Percentiles rank a stretch among this genome's conserved stretches.
These are phyloP conservation scores for Desmophyllum pertusum DNA, from an alignment of 92 coral and sea anemone species.

Conservation along the genomic window DNA sequence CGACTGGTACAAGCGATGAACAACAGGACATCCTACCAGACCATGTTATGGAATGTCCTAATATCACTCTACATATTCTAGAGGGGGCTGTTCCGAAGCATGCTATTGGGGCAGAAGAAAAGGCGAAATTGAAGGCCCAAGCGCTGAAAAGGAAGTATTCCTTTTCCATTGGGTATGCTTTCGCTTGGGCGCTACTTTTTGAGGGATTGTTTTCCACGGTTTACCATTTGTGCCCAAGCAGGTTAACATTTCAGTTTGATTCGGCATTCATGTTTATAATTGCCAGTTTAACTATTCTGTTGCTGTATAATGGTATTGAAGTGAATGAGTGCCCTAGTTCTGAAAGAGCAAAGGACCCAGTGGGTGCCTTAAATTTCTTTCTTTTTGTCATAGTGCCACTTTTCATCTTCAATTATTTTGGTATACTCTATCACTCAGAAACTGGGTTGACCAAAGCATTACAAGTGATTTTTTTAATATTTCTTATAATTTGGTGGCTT, in stretches of 20 bases:
- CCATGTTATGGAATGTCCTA: neutral
- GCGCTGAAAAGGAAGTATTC: conserved; percentile 48
- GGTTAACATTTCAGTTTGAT: conserved; percentile 90
- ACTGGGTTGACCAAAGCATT: neutral
- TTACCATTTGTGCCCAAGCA: conserved; percentile 89
- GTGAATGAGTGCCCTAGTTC: neutral
- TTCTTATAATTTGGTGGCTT: neutral
- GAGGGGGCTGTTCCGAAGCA: neutral
- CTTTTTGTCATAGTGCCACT: conserved; percentile 73
- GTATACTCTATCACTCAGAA: conserved; percentile 30
- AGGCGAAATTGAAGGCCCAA: neutral
- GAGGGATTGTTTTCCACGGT: conserved; percentile 80
- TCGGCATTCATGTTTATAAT: conserved; percentile 91
- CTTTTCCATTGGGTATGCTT: conserved; percentile 80
- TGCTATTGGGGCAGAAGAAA: neutral
- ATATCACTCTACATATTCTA: neutral
- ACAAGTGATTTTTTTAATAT: neutral
- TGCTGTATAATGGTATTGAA: conserved; percentile 68
- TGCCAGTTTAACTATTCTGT: conserved; percentile 70
- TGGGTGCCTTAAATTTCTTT: conserved; percentile 66
- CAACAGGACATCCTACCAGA: too few species aligned
- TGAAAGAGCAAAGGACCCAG: conserved; percentile 18
- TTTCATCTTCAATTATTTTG: conserved; percentile 72
- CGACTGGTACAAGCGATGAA: too few species aligned
- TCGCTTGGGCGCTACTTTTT: conserved; percentile 84